Evolutionary conservation across 1,140 invertebrate species (phyloP), one percentile per base, ranked within the genome.

Genomic region (Colletes gigas): DNA sequence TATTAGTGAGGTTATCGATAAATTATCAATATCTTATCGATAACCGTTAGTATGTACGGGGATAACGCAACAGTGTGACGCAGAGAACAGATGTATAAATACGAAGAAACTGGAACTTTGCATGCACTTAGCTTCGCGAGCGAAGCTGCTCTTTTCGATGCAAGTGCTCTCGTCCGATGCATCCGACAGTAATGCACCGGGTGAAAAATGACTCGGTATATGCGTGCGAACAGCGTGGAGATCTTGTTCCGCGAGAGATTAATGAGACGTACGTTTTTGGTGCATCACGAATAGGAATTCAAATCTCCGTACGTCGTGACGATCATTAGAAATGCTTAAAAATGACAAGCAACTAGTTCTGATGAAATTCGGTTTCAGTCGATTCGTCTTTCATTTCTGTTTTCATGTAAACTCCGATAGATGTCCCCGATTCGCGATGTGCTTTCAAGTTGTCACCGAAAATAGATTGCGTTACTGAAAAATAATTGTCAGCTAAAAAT

Each of bases 181-280:
- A 62, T 50, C 41, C 71, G 71, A 73, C 59, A 21, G 57, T 73
- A 73, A 73, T 62, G 59, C 44, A 73, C 15, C 44, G 19, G 44
- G 9, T 73, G 71, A 73, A 73, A 62, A 73, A 73, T 50, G 59
- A 39, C 57, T 73, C 44, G 17, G 52, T 55, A 6, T 12, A 50
- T 30, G 39, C 59, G 21, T 62, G 44, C 9, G 15, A 44, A 50
- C 21, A 54, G 1, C 7, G 21, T 19, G 14, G 44, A 50, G 44
- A 73, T 73, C 19, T 44, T 3, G 39, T 62, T 30, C 19, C 10
- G 47, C 30, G 9, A 4, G 21, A 73, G 44, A 62, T 73, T 52
- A 73, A 73, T 62, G 44, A 44, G 57, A 73, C 70, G 9, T 19
- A 1, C 19, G 57, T 60, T 19, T 30, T 73, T 47, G 12, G 21